Evolutionary conservation across 2,113 vertebrate species (phyloP), one percentile per base, ranked within the genome.

Genomic region (Albula goreensis): DNA sequence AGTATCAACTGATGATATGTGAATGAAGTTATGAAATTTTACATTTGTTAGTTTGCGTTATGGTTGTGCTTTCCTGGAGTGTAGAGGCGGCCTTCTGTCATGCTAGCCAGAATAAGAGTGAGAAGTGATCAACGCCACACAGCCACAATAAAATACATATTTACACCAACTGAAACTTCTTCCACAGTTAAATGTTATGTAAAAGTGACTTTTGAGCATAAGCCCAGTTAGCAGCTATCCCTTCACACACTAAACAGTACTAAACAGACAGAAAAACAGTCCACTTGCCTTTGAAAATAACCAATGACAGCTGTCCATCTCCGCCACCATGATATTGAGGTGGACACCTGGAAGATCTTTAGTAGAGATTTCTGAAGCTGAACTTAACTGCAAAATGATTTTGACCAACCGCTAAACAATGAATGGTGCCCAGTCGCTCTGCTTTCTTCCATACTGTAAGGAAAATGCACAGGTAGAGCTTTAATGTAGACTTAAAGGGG

Each of bases 361-460:
- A 50, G 17, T 74, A 66, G 41, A 70, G 4, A 50, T 25, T 51
- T 51, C 50, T 66, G 81, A 66, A 84, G 86, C 78, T 85, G 81
- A 84, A 90, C 25, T 41, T 87, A 78, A 89, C 50, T 50, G 89
- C 60, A 78, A 4, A 86, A 89, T 92, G 89, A 13, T 3, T 19
- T 22, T 1, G 60, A 66, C 57, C 12, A 74, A 60, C 79, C 4
- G 57, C 93, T 89, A 96, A 48, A 87, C 86, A 13, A 97, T 95
- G 11, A 92, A 83, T 0, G 95, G 90, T 0, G 94, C 94, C 97
- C 97, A 98, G 10, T 98, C 94, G 4, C 96, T 96, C 0, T 48
- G 31, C 11, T n/a, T 91, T 0, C 91, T 89, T 90, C 97, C 97
- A 0, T 97, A 97, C 97, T 98, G 94, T 0, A 13, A 4, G 78